Base-by-base conservation (phyloP, 1,140 invertebrate genomes). In the Parasteatoda tepidariorum region DNA sequence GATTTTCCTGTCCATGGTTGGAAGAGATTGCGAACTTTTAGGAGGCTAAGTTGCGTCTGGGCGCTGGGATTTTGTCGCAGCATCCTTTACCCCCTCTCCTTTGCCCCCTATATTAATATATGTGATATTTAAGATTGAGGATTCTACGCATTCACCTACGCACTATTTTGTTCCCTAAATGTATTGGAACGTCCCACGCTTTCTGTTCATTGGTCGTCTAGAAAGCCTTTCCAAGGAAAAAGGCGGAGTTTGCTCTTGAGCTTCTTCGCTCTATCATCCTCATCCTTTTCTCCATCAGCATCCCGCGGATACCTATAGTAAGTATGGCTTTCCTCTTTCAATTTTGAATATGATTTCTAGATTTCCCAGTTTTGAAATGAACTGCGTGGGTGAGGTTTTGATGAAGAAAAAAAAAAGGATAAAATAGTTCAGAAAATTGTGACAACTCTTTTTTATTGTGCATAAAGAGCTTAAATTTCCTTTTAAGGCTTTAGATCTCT, bases 1-100 rank as follows among this genome's bases (percentile, higher is more conserved):
- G 2, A 33, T 3, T 64, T 84, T 84, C 84, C 64, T 81, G 75
- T 79, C 64, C 66, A 76, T 82, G 84, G 61, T 48, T 61, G 57
- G 54, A 33, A 38, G 75, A 64, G 59, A 41, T 76, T 13, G 74
- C 61, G 1, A 18, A 18, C 34, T 22, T 28, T 66, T 18, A 15
- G 30, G 59, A 31, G 38, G 13, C 74, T 61, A 26, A 57, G 38
- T 55, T 13, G 30, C 30, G 41, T 55, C 75, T 79, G 75, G 48
- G 48, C 54, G 11, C 75, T 59, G 41, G 64, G 31, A 79, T 67
- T 79, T 64, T 79, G 75, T 67, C 62, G 75, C 75, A 79, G 75
- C 74, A 28, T 76, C 24, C 4, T 28, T 55, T 57, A 34, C 61
- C 75, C 62, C 62, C 61, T 4, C 13, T 48, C 6, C 31, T 48